A percentile compares a stretch with the other conserved stretches of the same genome.
phyloP scores from a whole-genome alignment of 2,888 invertebrate species.

The Ichneumoninae sp. region DNA sequence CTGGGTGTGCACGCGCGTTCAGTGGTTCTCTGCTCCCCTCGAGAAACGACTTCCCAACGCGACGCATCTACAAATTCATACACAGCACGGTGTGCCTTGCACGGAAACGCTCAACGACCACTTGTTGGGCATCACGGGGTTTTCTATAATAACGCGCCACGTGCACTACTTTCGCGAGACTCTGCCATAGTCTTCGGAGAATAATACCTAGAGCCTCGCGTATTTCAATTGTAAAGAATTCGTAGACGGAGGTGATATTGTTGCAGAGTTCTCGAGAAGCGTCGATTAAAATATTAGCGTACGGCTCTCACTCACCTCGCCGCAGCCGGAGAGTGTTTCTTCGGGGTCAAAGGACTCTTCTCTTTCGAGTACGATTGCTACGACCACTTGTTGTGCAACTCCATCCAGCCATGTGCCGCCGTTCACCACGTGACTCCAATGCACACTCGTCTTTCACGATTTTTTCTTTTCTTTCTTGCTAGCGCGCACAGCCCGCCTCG shows the following conservation, averaged over 20 bases:
- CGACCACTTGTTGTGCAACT: slow-evolving; percentile 65
- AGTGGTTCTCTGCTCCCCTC: slow-evolving; percentile 73
- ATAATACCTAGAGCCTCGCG: slow-evolving; percentile 10
- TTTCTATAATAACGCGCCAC: slow-evolving; percentile 52
- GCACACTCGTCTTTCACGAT: slow-evolving; percentile 40
- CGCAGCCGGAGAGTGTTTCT: slow-evolving; percentile 22
- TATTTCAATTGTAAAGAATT: slow-evolving; percentile 24
- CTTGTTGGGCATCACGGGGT: slow-evolving; percentile 64
- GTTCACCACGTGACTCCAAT: slow-evolving; percentile 62
- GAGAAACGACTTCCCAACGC: slow-evolving; percentile 22
- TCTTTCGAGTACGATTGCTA: slow-evolving; percentile 1
- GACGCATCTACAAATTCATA: neutral
- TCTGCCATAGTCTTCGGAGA: slow-evolving; percentile 11
- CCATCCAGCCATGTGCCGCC: slow-evolving; percentile 42
- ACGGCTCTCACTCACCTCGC: too few species aligned
- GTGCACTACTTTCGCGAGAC: slow-evolving; percentile 32
- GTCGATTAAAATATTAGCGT: slow-evolving; percentile 58
- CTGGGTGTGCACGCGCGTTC: slow-evolving; percentile 67
- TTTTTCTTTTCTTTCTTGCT: slow-evolving; percentile 13
- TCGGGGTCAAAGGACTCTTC: slow-evolving; percentile 52
- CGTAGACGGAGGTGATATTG: slow-evolving; percentile 45
- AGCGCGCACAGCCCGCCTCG: slow-evolving; percentile 1
- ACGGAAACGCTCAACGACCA: slow-evolving; percentile 55
- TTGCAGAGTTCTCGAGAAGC: slow-evolving; percentile 44
- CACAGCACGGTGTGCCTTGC: neutral